Percentiles rank a stretch among this genome's conserved stretches.
Conservation (phyloP, 1,140 invertebrate species). For the Helicorthomorpha holstii region DNA sequence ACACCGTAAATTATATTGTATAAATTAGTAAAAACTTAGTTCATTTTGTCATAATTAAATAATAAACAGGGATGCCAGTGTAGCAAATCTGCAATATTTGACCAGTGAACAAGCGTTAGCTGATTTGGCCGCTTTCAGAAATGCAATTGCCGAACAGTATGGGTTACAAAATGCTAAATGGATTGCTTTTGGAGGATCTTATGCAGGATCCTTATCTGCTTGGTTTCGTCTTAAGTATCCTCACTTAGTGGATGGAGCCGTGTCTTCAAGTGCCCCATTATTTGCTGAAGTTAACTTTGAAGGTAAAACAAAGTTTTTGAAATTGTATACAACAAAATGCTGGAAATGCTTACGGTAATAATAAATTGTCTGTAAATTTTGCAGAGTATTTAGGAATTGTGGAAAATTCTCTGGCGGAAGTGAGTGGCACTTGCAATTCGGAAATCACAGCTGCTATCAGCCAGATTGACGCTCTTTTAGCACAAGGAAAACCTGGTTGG, state of each 20-base stretch:
- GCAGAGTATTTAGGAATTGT: conserved; percentile 40
- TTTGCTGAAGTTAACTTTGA: conserved; percentile 13
- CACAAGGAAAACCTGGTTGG: conserved; percentile 13
- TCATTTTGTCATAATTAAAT: not conserved
- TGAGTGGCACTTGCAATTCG: not conserved
- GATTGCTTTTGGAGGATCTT: conserved; percentile 33
- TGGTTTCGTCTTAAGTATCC: conserved; percentile 36
- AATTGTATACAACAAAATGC: conserved; percentile 1
- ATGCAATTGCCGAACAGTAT: conserved; percentile 15
- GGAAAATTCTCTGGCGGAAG: conserved; percentile 45
- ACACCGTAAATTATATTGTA: conserved; percentile 11
- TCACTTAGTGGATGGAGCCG: conserved; percentile 27
- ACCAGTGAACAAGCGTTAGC: conserved; percentile 30
- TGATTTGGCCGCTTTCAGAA: conserved; percentile 27
- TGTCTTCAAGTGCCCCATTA: conserved; percentile 29
- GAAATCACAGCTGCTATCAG: not conserved
- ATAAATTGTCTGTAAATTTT: conserved; percentile 40
- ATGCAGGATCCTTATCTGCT: conserved; percentile 30
- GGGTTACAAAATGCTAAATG: conserved; percentile 25
- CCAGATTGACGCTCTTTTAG: conserved; percentile 14
- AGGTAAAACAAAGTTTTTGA: conserved; percentile 1
- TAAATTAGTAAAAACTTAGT: not conserved
- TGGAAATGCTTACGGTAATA: conserved; percentile 9
- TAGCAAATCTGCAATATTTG: no score
- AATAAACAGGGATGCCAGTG: no score